These are phyloP conservation scores for Lophius americanus DNA, from an alignment of 2,797 vertebrate genomes.

Conservation along the genomic window DNA sequence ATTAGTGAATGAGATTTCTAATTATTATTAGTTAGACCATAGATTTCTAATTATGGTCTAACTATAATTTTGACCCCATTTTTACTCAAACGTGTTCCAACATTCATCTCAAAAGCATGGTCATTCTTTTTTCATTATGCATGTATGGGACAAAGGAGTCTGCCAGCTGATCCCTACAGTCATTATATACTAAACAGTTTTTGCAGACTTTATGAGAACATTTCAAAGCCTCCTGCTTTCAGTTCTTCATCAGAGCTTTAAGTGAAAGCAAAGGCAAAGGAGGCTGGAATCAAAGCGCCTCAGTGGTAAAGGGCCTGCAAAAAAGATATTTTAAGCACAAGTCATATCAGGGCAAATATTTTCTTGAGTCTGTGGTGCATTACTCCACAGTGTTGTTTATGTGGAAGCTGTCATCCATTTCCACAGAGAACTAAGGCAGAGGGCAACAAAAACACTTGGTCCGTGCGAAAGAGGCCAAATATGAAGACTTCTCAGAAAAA, in stretches of 20 bases:
- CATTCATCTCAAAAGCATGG: neutral
- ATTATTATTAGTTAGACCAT: too few species aligned
- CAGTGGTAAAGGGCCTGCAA: constrained; percentile 4
- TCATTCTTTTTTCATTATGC: neutral
- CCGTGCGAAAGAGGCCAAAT: constrained; percentile 41
- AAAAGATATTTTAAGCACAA: constrained; percentile 9
- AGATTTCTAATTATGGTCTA: too few species aligned
- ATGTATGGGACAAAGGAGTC: neutral
- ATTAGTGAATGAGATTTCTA: too few species aligned
- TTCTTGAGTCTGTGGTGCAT: constrained; percentile 36
- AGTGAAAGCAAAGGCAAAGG: neutral
- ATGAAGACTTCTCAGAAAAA: constrained; percentile 34
- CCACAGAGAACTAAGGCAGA: constrained; percentile 51
- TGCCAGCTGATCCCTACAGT: neutral
- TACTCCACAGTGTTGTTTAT: constrained; percentile 52
- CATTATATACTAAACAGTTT: neutral
- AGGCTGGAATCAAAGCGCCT: constrained; percentile 1
- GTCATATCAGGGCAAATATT: constrained; percentile 10
- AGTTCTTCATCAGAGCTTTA: neutral
- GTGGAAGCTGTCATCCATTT: constrained; percentile 56
- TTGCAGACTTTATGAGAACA: neutral
- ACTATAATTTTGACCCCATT: constrained; percentile 18
- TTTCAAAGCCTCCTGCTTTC: neutral
- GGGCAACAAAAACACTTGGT: constrained; percentile 43
- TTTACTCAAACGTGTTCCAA: constrained; percentile 22